These are phyloP conservation scores for Ommatoiulus sabulosus DNA, from an alignment of 2,888 invertebrate species.

Conservation along the genomic window DNA sequence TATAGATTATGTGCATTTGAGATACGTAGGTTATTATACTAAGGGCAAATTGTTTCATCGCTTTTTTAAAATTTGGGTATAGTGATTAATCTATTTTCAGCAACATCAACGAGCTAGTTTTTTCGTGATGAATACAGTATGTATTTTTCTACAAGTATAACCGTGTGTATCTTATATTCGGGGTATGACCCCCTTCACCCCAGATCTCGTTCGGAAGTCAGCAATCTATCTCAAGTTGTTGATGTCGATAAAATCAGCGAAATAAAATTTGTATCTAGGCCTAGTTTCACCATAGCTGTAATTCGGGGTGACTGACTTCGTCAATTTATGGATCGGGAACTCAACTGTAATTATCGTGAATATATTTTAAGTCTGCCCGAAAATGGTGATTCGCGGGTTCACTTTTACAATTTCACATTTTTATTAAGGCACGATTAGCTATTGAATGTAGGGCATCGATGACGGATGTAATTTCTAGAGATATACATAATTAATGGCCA, in stretches of 20 bases:
- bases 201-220: not conserved
- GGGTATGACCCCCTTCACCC: not conserved
- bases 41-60: too few relatives aligned
- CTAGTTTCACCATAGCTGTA: not conserved
- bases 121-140: too few relatives aligned
- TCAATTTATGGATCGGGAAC: slow-evolving; percentile 39
- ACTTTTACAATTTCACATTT: not conserved
- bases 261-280: not conserved
- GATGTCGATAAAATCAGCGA: slow-evolving; percentile 6
- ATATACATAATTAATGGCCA: not conserved
- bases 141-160: too few relatives aligned
- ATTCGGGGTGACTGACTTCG: not conserved
- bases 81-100: too few relatives aligned
- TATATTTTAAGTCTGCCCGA: not conserved
- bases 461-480: not conserved
- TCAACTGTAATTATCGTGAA: not conserved
- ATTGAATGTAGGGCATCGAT: not conserved
- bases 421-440: not conserved
- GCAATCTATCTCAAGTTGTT: not conserved
- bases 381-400: not conserved
- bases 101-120: too few relatives aligned
- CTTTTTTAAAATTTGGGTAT: too few relatives aligned
- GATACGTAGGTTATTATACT: too few relatives aligned
- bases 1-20: too few relatives aligned
- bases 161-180: too few relatives aligned